These are phyloP conservation scores for Nannoperca australis DNA, from an alignment of 2,797 vertebrate species.

Conservation along the genomic window DNA sequence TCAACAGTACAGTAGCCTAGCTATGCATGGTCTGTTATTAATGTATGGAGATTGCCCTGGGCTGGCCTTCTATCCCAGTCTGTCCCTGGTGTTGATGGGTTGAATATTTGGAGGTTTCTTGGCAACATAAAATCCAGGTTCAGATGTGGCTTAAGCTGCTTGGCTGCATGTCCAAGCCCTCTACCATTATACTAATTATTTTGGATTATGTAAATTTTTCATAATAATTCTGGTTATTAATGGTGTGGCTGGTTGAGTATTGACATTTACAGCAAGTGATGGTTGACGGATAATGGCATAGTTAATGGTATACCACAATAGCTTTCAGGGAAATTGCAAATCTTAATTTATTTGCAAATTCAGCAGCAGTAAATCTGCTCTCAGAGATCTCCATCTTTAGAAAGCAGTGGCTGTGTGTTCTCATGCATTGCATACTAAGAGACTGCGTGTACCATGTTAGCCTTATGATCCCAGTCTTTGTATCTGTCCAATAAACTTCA, in stretches of 20 bases:
- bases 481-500: too few species aligned
- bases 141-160: neutral
- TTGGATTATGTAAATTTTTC: neutral
- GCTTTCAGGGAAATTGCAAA: slow-evolving; percentile 30
- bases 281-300: neutral
- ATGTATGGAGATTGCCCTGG: too few species aligned
- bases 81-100: neutral
- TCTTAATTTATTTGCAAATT: neutral
- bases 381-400: neutral
- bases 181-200: neutral
- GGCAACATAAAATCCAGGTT: neutral
- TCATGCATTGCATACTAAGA: neutral
- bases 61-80: too few species aligned
- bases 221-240: neutral
- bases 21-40: too few species aligned
- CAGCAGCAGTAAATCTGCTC: slow-evolving; percentile 1
- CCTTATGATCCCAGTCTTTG: neutral
- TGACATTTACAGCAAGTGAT: slow-evolving; percentile 19
- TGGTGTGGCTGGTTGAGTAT: slow-evolving; percentile 1
- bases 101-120: neutral
- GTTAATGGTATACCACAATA: slow-evolving; percentile 5
- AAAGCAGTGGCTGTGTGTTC: neutral
- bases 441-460: neutral
- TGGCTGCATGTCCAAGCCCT: neutral
- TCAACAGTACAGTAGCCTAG: too few species aligned